A percentile compares a stretch with the other conserved stretches of the same genome.
Evolutionary conservation across 2,113 vertebrate genomes (phyloP).

Genomic region (Xenopus laevis): DNA sequence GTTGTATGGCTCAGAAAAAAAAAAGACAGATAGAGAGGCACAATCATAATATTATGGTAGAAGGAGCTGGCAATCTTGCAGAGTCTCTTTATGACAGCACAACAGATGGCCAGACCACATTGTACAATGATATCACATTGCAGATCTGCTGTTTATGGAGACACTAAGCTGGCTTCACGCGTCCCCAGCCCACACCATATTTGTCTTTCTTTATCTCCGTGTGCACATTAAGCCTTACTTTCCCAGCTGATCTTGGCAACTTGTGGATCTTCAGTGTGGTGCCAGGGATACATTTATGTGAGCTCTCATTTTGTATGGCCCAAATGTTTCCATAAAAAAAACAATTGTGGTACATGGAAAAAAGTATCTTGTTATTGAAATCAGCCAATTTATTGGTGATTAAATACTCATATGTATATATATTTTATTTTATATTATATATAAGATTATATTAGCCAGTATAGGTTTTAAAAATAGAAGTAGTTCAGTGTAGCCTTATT

Average conservation of each 20-base stretch:
- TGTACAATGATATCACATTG: conserved; percentile 34
- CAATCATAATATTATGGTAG: conserved; percentile 26
- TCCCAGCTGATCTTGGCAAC: conserved; percentile 10
- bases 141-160: conserved; percentile 39
- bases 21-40: background rate
- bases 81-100: conserved; percentile 29
- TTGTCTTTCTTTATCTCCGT: conserved; percentile 18
- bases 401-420: too few relatives aligned
- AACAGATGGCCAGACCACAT: conserved; percentile 36
- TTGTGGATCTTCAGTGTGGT: background rate
- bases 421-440: too few relatives aligned
- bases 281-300: conserved; percentile 1
- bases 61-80: conserved; percentile 33
- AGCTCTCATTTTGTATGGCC: background rate
- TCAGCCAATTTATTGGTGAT: too few relatives aligned
- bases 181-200: conserved; percentile 19
- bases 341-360: too few relatives aligned
- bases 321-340: too few relatives aligned
- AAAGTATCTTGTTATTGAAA: too few relatives aligned
- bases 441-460: too few relatives aligned
- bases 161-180: conserved; percentile 36
- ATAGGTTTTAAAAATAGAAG: too few relatives aligned
- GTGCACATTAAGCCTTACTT: conserved; percentile 17
- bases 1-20: too few relatives aligned
- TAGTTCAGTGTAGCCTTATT: too few relatives aligned